These are phyloP conservation scores for Manis crassicaudata DNA, from an alignment of 2,797 vertebrate genomes.

Conservation along the genomic window DNA sequence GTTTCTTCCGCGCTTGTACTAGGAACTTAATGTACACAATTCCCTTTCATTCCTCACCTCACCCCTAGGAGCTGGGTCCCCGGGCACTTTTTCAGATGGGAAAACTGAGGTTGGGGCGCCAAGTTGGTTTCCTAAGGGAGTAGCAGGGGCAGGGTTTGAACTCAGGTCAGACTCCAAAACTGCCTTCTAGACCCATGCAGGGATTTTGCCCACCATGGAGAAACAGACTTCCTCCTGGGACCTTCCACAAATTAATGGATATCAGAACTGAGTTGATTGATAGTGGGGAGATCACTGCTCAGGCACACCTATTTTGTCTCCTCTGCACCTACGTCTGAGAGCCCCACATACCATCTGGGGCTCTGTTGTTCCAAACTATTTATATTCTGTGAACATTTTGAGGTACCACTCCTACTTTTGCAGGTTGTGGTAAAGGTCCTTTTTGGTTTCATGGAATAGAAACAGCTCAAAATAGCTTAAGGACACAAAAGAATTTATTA, in stretches of 20 bases:
- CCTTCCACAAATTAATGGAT: neutral
- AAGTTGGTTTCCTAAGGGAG: neutral
- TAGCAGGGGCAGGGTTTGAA: neutral
- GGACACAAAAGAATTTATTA: neutral
- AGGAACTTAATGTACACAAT: neutral
- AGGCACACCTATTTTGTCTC: neutral
- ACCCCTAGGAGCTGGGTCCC: neutral
- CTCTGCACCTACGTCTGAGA: neutral
- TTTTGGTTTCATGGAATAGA: neutral
- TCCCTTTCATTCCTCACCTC: neutral
- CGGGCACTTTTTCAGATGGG: neutral
- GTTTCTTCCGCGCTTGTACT: neutral
- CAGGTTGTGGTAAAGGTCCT: neutral
- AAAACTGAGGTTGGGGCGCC: neutral
- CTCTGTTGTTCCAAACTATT: neutral
- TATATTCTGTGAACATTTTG: neutral
- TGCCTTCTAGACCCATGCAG: neutral
- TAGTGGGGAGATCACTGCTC: neutral
- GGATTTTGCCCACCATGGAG: neutral
- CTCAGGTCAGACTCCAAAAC: neutral
- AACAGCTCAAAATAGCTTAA: neutral
- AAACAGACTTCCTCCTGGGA: neutral
- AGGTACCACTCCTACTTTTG: neutral
- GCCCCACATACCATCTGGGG: rapidly evolving
- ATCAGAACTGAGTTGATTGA: neutral